phyloP scores from a whole-genome alignment of 1,140 invertebrate genomes.

The Ladona fulva region DNA sequence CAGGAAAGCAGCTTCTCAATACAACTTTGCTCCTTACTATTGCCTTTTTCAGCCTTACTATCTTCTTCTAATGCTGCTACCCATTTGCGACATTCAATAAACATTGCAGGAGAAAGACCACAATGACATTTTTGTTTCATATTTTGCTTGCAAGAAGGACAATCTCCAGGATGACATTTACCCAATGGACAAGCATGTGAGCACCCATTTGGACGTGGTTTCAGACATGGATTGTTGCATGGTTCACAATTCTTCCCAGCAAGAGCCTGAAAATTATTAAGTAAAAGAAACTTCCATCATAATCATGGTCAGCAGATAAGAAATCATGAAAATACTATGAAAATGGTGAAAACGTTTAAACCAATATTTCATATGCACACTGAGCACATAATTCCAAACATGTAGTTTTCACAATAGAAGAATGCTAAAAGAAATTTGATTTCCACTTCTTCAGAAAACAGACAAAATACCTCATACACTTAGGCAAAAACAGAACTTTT shows the following conservation, averaged over 20 bases:
- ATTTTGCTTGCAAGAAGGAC: conserved; percentile 59
- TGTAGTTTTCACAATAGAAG: no score
- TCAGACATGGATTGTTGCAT: conserved; percentile 61
- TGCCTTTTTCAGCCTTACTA: conserved; percentile 30
- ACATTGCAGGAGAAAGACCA: conserved; percentile 53
- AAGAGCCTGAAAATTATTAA: conserved; percentile 24
- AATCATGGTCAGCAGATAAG: no score
- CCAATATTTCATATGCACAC: no score
- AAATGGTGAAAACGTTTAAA: no score
- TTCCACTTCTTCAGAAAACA: no score
- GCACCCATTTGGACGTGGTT: conserved; percentile 63
- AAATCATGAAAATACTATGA: no score
- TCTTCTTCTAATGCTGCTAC: conserved; percentile 39
- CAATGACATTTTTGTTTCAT: conserved; percentile 72
- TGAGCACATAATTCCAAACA: no score
- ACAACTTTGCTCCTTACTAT: not conserved
- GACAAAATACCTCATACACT: no score
- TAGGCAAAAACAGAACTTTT: no score
- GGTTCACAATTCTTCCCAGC: conserved; percentile 50
- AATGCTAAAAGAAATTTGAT: no score
- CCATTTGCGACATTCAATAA: conserved; percentile 61
- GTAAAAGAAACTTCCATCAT: conserved; percentile 6
- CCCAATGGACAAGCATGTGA: conserved; percentile 60
- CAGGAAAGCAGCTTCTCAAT: conserved; percentile 50
- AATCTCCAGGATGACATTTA: conserved; percentile 61